These are phyloP conservation scores for Parasteatoda tepidariorum DNA, from an alignment of 1,140 invertebrate genomes.

Conservation along the genomic window DNA sequence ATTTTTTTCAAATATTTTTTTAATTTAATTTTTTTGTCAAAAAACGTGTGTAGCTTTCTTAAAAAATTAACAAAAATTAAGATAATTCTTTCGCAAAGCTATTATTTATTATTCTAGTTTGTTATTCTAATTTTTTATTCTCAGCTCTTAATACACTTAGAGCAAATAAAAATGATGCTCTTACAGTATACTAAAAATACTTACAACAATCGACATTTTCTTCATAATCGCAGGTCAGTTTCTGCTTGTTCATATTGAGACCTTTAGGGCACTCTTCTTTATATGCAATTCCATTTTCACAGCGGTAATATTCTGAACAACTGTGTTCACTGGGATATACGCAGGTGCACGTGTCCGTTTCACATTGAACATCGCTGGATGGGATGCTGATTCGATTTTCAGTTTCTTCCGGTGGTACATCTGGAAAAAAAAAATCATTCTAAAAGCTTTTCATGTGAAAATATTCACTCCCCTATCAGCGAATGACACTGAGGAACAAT, in stretches of 20 bases:
- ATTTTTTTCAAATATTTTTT: too few species aligned
- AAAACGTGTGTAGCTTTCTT: too few species aligned
- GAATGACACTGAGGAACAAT: too few species aligned
- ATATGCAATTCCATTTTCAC: slow-evolving; percentile 24
- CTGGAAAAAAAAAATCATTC: neutral
- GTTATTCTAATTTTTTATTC: too few species aligned
- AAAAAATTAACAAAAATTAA: too few species aligned
- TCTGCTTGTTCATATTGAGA: neutral
- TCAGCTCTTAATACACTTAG: too few species aligned
- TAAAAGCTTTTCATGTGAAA: neutral
- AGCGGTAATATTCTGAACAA: slow-evolving; percentile 28
- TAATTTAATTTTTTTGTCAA: too few species aligned
- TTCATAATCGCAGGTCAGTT: slow-evolving; percentile 25
- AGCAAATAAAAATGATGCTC: too few species aligned
- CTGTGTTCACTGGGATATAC: neutral
- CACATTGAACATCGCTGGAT: neutral
- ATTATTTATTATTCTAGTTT: too few species aligned
- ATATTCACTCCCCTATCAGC: too few species aligned
- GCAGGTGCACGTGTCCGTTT: slow-evolving; percentile 17
- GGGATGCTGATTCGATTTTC: neutral
- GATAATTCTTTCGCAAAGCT: too few species aligned
- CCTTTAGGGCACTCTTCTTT: slow-evolving; percentile 17
- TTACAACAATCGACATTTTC: slow-evolving; percentile 19
- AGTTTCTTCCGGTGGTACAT: neutral
- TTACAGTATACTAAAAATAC: too few species aligned